Base-by-base conservation (phyloP, 2,888 invertebrate genomes). In the Archaeoteleia sp. region DNA sequence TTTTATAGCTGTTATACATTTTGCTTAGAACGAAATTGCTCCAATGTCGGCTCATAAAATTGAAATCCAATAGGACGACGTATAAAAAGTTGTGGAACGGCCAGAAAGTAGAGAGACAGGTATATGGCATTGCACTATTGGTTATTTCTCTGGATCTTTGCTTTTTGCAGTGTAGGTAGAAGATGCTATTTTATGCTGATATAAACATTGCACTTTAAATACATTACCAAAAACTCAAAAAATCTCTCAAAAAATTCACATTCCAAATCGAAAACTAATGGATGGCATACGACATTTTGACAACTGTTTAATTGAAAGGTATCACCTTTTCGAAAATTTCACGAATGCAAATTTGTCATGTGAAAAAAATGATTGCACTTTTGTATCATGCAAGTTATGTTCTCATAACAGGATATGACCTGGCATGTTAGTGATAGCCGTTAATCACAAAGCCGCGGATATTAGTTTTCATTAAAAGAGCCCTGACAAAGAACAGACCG, bases 1-100 rank as follows among this genome's bases (percentile, higher is more conserved):
- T 73, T 78, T 78, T 76, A 77, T 78, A 70, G 73, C 70, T 14
- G 75, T 66, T 69, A 74, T 78, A 77, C 71, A 67, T 78, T 77
- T 69, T 73, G 74, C 75, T 76, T 75, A 74, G 74, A 70, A 73
- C 57, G 71, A 71, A 76, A 76, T 75, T 75, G 76, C 74, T 37
- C 55, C 71, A 74, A 60, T 71, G 71, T 67, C 72, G 72, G 71
- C 72, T 74, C 74, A 71, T 77, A 75, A 77, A 78, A 78, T 77
- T 77, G 76, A 74, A 77, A 78, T 76, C 76, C 76, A 75, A 77
- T 77, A 74, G 72, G 55, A 63, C 17, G 45, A 25, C 12, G 39
- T 57, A 61, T 54, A 57, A 61, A 46, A 51, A 51, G 60, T 54
- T 45, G 66, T 57, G 51, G 39, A 49, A 70, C 27, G 67, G 43